Conservation (phyloP, 2,888 invertebrate genomes). For the Eumerus sabulonum region DNA sequence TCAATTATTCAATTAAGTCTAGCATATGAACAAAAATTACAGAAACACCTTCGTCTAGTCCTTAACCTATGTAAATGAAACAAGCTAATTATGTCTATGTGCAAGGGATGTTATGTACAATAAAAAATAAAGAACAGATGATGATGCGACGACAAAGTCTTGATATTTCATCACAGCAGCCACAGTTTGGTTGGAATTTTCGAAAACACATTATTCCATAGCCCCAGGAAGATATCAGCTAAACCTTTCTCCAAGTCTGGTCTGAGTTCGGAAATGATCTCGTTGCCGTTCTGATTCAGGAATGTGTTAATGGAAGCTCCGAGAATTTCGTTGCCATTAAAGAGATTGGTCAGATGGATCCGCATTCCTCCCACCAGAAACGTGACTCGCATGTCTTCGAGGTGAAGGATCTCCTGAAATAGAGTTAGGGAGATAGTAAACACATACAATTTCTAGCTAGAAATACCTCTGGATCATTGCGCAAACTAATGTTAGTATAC, state of each 20-base stretch:
- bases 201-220: conserved; percentile 82
- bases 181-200: conserved; percentile 82
- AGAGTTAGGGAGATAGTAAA: neutral
- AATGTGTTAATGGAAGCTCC: conserved; percentile 82
- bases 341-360: conserved; percentile 81
- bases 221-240: conserved; percentile 80
- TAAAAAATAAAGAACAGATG: too few relatives aligned
- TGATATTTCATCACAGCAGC: conserved; percentile 75
- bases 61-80: too few relatives aligned
- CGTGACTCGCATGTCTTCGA: conserved; percentile 81
- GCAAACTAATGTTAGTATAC: conserved; percentile 79
- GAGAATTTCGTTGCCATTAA: conserved; percentile 83
- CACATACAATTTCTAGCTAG: neutral
- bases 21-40: too few relatives aligned
- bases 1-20: too few relatives aligned
- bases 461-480: conserved; percentile 77
- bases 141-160: too few relatives aligned
- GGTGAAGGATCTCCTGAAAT: conserved; percentile 78
- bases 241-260: conserved; percentile 81
- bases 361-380: conserved; percentile 81
- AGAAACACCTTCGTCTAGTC: too few relatives aligned
- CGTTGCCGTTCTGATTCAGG: conserved; percentile 82
- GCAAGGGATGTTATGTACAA: too few relatives aligned
- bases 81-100: too few relatives aligned
- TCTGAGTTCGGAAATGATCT: conserved; percentile 81